phyloP scores from a whole-genome alignment of 1,140 invertebrate species.

The Cyrtorhinus lividipennis region DNA sequence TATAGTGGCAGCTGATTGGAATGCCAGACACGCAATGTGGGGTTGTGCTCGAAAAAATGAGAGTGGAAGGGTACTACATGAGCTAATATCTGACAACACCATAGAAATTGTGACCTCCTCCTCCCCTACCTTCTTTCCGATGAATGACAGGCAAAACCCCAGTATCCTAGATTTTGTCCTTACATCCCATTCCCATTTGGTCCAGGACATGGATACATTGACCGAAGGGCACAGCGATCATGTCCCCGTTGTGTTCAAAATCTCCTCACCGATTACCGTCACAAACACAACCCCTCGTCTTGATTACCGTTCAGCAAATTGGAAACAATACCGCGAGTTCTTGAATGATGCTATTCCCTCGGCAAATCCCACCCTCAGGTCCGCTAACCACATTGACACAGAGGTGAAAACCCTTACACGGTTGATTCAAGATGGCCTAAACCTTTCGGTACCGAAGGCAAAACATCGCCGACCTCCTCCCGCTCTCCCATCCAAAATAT shows the following conservation, averaged over 20 bases:
- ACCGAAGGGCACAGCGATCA: neutral
- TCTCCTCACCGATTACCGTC: neutral
- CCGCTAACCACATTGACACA: neutral
- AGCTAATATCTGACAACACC: neutral
- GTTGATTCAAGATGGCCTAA: neutral
- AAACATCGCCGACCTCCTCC: neutral
- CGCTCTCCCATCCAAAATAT: neutral
- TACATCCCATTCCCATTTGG: neutral
- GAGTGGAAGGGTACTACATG: neutral
- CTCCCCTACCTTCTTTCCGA: neutral
- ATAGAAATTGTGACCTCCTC: neutral
- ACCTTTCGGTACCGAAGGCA: neutral
- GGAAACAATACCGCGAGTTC: neutral
- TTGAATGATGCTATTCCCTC: neutral
- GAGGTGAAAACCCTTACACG: neutral
- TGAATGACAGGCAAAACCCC: neutral
- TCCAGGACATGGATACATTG: neutral
- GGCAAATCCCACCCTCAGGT: neutral
- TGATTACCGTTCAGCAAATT: neutral
- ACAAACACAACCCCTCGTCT: neutral
- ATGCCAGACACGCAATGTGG: neutral
- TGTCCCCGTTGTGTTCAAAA: neutral
- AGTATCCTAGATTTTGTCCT: neutral
- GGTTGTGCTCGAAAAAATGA: neutral
- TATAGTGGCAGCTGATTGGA: neutral